Conservation (phyloP, 2,797 vertebrate species). For the Muscicapa striata region DNA sequence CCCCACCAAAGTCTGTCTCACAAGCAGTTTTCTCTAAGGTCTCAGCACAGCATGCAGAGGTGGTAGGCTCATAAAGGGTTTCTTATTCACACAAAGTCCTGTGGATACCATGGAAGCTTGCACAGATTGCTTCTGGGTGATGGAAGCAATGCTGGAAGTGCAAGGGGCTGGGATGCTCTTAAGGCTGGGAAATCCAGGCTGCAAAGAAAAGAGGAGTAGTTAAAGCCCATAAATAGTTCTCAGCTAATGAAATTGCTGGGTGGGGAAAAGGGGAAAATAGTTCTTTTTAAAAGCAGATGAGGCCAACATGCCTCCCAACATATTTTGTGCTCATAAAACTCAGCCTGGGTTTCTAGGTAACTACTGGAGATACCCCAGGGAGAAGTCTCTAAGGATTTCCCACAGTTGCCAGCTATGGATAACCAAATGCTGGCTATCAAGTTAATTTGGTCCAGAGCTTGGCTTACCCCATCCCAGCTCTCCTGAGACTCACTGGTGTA, state of each 20-base stretch:
- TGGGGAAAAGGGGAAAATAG: slow-evolving; percentile 17
- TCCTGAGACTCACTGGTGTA: neutral
- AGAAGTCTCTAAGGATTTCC: neutral
- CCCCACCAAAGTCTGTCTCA: neutral
- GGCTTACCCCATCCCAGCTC: neutral
- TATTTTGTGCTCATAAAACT: slow-evolving; percentile 66
- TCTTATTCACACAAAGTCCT: neutral
- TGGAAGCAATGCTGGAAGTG: neutral
- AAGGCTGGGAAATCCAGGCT: slow-evolving; percentile 9
- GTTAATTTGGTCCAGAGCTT: neutral
- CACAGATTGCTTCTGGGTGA: slow-evolving; percentile 43
- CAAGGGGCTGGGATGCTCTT: slow-evolving; percentile 9
- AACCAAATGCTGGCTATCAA: neutral
- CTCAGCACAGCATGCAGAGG: neutral
- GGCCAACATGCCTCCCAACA: slow-evolving; percentile 9
- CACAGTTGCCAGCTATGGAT: neutral
- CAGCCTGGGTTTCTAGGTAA: slow-evolving; percentile 57
- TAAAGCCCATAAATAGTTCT: slow-evolving; percentile 59
- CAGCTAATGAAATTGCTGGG: slow-evolving; percentile 53
- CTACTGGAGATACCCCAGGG: neutral
- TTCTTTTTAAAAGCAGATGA: slow-evolving; percentile 46
- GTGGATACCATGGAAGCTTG: neutral
- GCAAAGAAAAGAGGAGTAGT: slow-evolving; percentile 5
- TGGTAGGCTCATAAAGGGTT: slow-evolving; percentile 15
- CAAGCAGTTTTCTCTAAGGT: neutral